These are phyloP conservation scores for Synchiropus splendidus DNA, from an alignment of 2,113 vertebrate genomes.

Conservation along the genomic window DNA sequence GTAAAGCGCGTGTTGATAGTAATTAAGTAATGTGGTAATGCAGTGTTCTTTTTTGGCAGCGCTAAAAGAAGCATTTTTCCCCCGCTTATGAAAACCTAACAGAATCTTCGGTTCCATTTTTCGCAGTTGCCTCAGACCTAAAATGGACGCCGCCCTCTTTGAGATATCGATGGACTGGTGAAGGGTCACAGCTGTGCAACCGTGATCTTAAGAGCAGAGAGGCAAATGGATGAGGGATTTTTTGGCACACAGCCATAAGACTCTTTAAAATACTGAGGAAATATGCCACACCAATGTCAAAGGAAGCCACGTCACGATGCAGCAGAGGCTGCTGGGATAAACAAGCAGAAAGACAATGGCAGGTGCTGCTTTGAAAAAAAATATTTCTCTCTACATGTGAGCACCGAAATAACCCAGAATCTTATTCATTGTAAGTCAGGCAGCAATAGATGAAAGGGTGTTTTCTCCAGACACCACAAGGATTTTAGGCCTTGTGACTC, in stretches of 20 bases:
- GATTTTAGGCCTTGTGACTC: slow-evolving; percentile 47
- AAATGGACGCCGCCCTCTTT: slow-evolving; percentile 64
- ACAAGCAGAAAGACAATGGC: slow-evolving; percentile 34
- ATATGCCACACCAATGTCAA: slow-evolving; percentile 44
- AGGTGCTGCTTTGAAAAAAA: slow-evolving; percentile 11
- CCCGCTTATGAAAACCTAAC: neutral
- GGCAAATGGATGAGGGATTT: slow-evolving; percentile 35
- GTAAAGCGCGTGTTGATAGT: too few species aligned
- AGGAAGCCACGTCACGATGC: slow-evolving; percentile 33
- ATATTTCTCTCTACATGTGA: slow-evolving; percentile 15
- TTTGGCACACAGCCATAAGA: slow-evolving; percentile 56
- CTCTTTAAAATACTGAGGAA: slow-evolving; percentile 54
- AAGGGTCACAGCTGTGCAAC: slow-evolving; percentile 58
- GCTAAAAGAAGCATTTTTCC: slow-evolving; percentile 11
- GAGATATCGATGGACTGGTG: slow-evolving; percentile 37
- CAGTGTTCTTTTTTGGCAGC: neutral
- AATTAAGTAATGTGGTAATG: too few species aligned
- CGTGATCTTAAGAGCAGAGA: slow-evolving; percentile 33
- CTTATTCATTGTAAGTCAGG: slow-evolving; percentile 29
- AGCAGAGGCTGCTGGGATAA: slow-evolving; percentile 26
- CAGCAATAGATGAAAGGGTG: slow-evolving; percentile 43
- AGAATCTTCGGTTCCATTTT: too few species aligned
- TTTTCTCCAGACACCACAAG: slow-evolving; percentile 48
- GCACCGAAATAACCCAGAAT: slow-evolving; percentile 35
- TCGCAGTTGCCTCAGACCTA: slow-evolving; percentile 33